phyloP scores from a whole-genome alignment of 2,888 invertebrate species.

The Sinopyrophorus schimmeli region DNA sequence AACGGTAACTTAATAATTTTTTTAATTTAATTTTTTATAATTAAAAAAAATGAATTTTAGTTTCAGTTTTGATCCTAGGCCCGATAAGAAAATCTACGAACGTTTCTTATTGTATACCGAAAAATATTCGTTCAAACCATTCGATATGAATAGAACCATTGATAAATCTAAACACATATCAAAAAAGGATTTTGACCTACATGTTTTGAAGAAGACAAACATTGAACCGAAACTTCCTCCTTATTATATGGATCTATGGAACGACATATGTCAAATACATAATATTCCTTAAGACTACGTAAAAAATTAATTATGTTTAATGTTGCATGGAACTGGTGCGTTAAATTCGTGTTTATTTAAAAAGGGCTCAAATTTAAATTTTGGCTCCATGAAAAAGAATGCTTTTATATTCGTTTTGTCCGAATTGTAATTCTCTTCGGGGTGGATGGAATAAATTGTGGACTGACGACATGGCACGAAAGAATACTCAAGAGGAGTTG shows the following conservation, averaged over 20 bases:
- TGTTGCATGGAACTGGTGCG: no score
- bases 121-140: conserved; percentile 12
- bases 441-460: no score
- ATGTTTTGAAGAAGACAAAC: conserved; percentile 31
- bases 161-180: conserved; percentile 38
- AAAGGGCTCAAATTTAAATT: no score
- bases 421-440: no score
- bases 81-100: conserved; percentile 20
- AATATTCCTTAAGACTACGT: no score
- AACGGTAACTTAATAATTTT: neutral
- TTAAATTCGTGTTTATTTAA: no score
- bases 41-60: neutral
- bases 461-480: no score
- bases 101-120: conserved; percentile 3
- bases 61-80: conserved; percentile 31
- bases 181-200: conserved; percentile 41
- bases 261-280: conserved; percentile 38
- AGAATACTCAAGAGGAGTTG: no score
- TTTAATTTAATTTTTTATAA: conserved; percentile 6
- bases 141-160: conserved; percentile 3
- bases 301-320: no score
- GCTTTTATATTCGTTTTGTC: no score
- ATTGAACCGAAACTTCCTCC: conserved; percentile 36
- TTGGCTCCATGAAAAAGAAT: no score
- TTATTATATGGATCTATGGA: conserved; percentile 48